phyloP scores from a whole-genome alignment of 2,113 vertebrate species.

The Lanius collurio region DNA sequence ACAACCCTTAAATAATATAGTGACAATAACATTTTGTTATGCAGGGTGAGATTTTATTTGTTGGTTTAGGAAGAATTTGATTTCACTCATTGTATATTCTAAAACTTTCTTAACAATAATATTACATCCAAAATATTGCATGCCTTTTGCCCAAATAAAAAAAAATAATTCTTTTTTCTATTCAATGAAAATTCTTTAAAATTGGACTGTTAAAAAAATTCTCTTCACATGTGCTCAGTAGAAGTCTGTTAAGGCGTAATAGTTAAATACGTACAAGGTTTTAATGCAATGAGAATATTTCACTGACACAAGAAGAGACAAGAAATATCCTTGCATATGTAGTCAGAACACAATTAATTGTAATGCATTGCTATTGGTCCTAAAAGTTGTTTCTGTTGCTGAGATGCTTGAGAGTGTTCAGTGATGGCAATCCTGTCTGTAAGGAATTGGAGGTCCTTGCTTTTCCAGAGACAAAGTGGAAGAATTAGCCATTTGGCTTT shows the following conservation, averaged over 20 bases:
- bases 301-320: neutral
- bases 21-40: neutral
- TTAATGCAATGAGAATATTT: neutral
- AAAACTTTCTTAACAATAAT: neutral
- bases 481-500: neutral
- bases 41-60: neutral
- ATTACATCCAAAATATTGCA: neutral
- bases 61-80: neutral
- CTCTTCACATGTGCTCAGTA: rapidly evolving
- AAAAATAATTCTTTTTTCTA: neutral
- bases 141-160: neutral
- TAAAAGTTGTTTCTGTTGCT: neutral
- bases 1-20: neutral
- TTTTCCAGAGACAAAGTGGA: neutral
- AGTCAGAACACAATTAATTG: neutral
- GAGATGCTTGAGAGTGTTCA: neutral
- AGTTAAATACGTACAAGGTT: neutral
- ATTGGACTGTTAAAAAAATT: neutral
- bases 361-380: neutral
- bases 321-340: neutral
- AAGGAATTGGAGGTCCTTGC: neutral
- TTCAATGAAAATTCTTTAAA: neutral
- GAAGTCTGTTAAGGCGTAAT: neutral
- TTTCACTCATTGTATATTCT: neutral
- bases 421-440: neutral